These are phyloP conservation scores for Trissoscelio sp. DNA, from an alignment of 2,888 invertebrate genomes.

Conservation along the genomic window DNA sequence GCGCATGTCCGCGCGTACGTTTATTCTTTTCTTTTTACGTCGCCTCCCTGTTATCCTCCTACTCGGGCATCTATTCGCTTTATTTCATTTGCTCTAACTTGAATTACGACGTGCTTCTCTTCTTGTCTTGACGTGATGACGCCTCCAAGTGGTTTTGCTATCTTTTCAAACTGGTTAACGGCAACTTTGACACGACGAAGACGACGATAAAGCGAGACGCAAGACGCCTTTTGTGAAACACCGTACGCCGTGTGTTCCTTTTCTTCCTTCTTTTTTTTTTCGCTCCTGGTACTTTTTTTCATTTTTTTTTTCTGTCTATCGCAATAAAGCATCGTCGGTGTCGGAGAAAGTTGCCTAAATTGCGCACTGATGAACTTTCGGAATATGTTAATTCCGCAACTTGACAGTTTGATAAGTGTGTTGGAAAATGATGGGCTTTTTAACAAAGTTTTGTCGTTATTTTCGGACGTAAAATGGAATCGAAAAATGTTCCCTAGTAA, in stretches of 20 bases:
- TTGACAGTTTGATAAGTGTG: slow-evolving; percentile 35
- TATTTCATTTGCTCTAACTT: slow-evolving; percentile 68
- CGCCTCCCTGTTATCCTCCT: slow-evolving; percentile 64
- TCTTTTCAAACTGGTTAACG: slow-evolving; percentile 69
- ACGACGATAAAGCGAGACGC: slow-evolving; percentile 30
- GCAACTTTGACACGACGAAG: slow-evolving; percentile 64
- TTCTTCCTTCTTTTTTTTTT: slow-evolving; percentile 2
- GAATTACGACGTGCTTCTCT: slow-evolving; percentile 70
- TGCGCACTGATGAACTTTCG: slow-evolving; percentile 41
- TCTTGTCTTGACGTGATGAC: slow-evolving; percentile 66
- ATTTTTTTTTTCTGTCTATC: slow-evolving; percentile 1
- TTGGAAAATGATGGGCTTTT: slow-evolving; percentile 15
- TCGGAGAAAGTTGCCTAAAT: slow-evolving; percentile 49
- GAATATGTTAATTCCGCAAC: slow-evolving; percentile 34
- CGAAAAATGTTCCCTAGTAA: no score
- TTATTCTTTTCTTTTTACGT: slow-evolving; percentile 51
- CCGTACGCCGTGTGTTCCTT: slow-evolving; percentile 26
- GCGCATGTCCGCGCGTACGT: slow-evolving; percentile 36
- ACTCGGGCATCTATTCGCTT: slow-evolving; percentile 65
- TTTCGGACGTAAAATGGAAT: background rate
- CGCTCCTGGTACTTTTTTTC: background rate
- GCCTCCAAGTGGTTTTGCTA: slow-evolving; percentile 69
- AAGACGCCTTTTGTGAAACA: slow-evolving; percentile 48
- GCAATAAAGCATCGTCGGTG: slow-evolving; percentile 10
- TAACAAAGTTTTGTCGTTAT: slow-evolving; percentile 6